phyloP scores from a whole-genome alignment of 2,888 invertebrate species.

The Drosophila kuntzei region DNA sequence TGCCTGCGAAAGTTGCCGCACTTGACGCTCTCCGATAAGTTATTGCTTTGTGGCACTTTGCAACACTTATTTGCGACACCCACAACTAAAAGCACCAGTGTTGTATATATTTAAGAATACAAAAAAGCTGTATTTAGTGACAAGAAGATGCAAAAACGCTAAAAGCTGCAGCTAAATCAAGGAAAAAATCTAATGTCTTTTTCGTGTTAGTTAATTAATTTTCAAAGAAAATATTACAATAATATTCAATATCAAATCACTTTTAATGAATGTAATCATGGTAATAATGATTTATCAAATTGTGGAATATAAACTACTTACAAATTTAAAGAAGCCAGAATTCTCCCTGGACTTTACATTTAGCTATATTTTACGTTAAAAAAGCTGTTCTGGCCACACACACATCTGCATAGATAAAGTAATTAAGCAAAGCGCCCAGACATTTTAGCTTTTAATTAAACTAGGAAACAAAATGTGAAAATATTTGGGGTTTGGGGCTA shows the following conservation, averaged over 20 bases:
- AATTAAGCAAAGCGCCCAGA: slow-evolving; percentile 14
- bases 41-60: slow-evolving; percentile 31
- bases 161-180: too few species aligned
- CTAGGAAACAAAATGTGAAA: not conserved
- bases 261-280: too few species aligned
- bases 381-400: not conserved
- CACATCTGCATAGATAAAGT: slow-evolving; percentile 4
- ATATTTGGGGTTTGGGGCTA: not conserved
- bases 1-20: slow-evolving; percentile 36
- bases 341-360: not conserved
- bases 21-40: slow-evolving; percentile 35
- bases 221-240: too few species aligned
- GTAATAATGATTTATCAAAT: too few species aligned
- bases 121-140: too few species aligned
- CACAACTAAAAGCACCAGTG: not conserved
- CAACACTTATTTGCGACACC: slow-evolving; percentile 9
- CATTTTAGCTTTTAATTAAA: slow-evolving; percentile 28
- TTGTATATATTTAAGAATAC: too few species aligned
- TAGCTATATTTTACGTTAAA: not conserved
- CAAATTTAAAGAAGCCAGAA: too few species aligned
- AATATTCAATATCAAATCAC: too few species aligned
- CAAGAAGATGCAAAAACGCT: too few species aligned
- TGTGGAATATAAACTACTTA: too few species aligned
- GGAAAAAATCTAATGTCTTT: too few species aligned
- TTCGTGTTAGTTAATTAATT: too few species aligned